phyloP scores from a whole-genome alignment of 2,888 invertebrate species.

The Cylindroiulus punctatus region DNA sequence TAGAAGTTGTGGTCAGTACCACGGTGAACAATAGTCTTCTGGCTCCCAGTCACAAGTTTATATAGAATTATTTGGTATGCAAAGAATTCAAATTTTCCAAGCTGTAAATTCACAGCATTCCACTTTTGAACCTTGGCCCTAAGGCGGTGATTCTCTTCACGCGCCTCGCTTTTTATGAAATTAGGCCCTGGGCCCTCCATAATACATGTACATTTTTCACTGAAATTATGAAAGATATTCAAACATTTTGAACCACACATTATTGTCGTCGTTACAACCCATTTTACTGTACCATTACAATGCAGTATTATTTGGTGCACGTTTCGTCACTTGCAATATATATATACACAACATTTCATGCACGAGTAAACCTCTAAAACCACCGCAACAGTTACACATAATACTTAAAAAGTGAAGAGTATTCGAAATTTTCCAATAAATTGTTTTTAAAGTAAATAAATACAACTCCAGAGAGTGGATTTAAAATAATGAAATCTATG shows the following conservation, averaged over 20 bases:
- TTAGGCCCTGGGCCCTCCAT: too few relatives aligned
- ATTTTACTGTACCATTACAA: constrained; percentile 41
- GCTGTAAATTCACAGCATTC: too few relatives aligned
- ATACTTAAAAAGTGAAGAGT: constrained; percentile 31
- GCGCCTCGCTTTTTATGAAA: too few relatives aligned
- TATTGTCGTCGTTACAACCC: constrained; percentile 13
- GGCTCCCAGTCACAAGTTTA: too few relatives aligned
- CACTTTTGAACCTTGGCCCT: too few relatives aligned
- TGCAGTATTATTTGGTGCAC: constrained; percentile 38
- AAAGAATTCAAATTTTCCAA: too few relatives aligned
- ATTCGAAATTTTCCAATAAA: constrained; percentile 15
- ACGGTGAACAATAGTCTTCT: too few relatives aligned
- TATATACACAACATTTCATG: constrained; percentile 33
- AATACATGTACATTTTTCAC: too few relatives aligned
- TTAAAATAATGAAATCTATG: constrained; percentile 38
- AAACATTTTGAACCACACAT: not conserved
- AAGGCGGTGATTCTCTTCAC: too few relatives aligned
- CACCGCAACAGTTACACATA: constrained; percentile 15
- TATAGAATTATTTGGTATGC: too few relatives aligned
- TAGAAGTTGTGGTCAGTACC: too few relatives aligned
- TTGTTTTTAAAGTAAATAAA: constrained; percentile 12
- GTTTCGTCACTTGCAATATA: not conserved
- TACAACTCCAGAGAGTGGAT: constrained; percentile 20
- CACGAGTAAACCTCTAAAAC: constrained; percentile 34
- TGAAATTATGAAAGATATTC: too few relatives aligned